Conservation (phyloP, 2,888 invertebrate species). For the Apamea anceps region DNA sequence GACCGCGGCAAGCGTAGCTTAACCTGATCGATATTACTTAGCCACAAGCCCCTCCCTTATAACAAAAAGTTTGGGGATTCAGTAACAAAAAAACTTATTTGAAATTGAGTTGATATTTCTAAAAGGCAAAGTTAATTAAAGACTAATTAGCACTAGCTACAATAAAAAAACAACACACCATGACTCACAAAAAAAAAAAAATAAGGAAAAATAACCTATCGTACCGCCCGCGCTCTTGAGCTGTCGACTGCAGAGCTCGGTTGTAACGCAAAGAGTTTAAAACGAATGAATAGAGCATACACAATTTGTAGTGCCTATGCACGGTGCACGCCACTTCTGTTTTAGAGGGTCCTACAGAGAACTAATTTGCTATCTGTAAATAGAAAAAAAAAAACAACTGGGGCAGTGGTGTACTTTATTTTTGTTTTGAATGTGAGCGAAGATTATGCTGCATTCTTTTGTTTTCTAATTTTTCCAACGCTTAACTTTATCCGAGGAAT, state of each 20-base stretch:
- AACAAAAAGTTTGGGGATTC: not conserved
- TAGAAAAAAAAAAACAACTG: constrained; percentile 15
- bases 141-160: not conserved
- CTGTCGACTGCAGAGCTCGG: constrained; percentile 9
- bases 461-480: not conserved
- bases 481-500: too few relatives aligned
- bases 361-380: constrained; percentile 43
- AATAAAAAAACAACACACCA: not conserved
- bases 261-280: constrained; percentile 44
- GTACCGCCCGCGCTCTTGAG: constrained; percentile 15
- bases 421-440: not conserved
- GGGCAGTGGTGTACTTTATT: not conserved
- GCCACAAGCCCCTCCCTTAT: too few relatives aligned
- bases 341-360: constrained; percentile 14
- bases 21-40: too few relatives aligned
- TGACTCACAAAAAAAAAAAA: not conserved
- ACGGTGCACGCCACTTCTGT: constrained; percentile 15
- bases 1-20: too few relatives aligned
- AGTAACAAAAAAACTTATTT: not conserved
- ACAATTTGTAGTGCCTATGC: constrained; percentile 35
- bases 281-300: constrained; percentile 43
- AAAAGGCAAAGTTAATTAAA: not conserved
- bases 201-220: constrained; percentile 6
- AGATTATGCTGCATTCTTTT: not conserved
- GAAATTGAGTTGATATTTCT: not conserved